These are phyloP conservation scores for Pseudopleuronectes americanus DNA, from an alignment of 2,797 vertebrate species.

Conservation along the genomic window DNA sequence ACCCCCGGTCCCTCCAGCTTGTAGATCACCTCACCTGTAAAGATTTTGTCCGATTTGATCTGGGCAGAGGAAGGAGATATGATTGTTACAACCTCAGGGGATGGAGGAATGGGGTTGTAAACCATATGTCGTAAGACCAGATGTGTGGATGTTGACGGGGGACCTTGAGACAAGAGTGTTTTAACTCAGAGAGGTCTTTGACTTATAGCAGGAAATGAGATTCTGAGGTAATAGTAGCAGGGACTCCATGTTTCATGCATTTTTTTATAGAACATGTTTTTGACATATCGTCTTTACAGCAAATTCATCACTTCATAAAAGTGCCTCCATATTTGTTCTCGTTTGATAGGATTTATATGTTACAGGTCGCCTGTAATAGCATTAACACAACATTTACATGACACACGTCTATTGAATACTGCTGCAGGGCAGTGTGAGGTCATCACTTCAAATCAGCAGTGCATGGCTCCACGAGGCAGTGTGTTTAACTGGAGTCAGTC, in stretches of 20 bases:
- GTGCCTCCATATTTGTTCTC: conserved; percentile 25
- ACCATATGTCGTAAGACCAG: conserved; percentile 56
- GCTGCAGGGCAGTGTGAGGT: not conserved
- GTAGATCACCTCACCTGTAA: conserved; percentile 92
- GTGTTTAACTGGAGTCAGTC: not conserved
- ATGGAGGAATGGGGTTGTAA: conserved; percentile 14
- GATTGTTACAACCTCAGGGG: conserved; percentile 31
- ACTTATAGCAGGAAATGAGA: conserved; percentile 49
- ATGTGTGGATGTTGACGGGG: conserved; percentile 61
- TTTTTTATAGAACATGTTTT: conserved; percentile 26
- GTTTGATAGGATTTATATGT: conserved; percentile 17
- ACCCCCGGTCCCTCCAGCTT: conserved; percentile 95
- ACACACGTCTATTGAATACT: conserved; percentile 28
- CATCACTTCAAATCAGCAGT: conserved; percentile 7
- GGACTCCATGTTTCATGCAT: conserved; percentile 27
- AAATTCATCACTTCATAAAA: conserved; percentile 34
- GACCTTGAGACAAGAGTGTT: conserved; percentile 47
- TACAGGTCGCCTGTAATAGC: conserved; percentile 7
- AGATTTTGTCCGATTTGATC: conserved; percentile 98
- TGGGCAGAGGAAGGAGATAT: conserved; percentile 63
- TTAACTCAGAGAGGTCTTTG: conserved; percentile 42
- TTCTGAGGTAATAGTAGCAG: conserved; percentile 44
- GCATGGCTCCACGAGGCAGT: not conserved
- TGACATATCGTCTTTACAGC: conserved; percentile 25
- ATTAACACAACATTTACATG: conserved; percentile 53